Evolutionary conservation across 2,113 vertebrate genomes (phyloP).

Genomic region (Hyperopisus bebe): DNA sequence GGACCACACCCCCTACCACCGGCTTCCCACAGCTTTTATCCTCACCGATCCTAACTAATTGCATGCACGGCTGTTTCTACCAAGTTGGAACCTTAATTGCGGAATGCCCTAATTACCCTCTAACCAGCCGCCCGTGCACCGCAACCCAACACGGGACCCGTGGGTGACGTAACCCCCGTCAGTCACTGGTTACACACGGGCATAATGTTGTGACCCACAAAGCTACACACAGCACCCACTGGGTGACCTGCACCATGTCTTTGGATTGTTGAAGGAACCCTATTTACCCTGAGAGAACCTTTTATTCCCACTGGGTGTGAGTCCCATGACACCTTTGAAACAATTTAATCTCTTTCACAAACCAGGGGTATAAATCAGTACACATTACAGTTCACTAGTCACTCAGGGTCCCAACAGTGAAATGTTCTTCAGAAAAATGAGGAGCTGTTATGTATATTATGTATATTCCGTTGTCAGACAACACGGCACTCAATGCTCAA

Average conservation of each 20-base stretch:
- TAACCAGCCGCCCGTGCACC: too few relatives aligned
- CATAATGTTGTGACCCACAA: background rate
- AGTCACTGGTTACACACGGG: too few relatives aligned
- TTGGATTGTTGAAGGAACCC: background rate
- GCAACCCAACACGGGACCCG: too few relatives aligned
- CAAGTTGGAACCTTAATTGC: too few relatives aligned
- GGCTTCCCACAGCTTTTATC: too few relatives aligned
- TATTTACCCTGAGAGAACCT: background rate
- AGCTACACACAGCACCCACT: background rate
- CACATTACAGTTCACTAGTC: background rate
- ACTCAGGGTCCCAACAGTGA: background rate
- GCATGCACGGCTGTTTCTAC: too few relatives aligned
- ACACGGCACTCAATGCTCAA: background rate
- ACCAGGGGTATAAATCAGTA: background rate
- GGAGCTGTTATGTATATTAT: background rate
- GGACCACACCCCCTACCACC: too few relatives aligned
- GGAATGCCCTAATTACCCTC: too few relatives aligned
- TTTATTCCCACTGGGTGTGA: background rate
- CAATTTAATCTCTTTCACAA: background rate
- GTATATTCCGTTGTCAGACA: background rate
- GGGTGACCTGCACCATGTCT: background rate
- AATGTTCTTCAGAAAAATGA: background rate
- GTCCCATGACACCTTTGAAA: background rate
- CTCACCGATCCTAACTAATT: too few relatives aligned
- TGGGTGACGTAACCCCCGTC: too few relatives aligned